Percentiles rank a stretch among this genome's conserved stretches.
phyloP scores from a whole-genome alignment of 2,888 invertebrate genomes.

The Apocheima hispidaria region DNA sequence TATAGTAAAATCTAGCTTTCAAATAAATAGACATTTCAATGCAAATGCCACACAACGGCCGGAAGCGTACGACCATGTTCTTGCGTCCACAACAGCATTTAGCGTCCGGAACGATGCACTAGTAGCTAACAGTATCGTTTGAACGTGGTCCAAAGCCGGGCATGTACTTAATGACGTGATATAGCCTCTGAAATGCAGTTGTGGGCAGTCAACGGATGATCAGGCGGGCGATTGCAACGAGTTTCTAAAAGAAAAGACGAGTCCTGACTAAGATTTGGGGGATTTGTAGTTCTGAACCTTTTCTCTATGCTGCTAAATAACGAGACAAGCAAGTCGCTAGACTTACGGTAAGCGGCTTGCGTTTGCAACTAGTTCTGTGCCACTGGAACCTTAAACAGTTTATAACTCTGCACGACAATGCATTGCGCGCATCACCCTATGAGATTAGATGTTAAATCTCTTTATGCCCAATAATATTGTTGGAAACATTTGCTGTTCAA shows the following conservation, averaged over 20 bases:
- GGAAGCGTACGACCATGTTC: conserved; percentile 13
- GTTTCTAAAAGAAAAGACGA: conserved; percentile 12
- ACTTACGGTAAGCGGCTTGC: too few species aligned
- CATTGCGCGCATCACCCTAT: too few species aligned
- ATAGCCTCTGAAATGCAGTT: conserved; percentile 21
- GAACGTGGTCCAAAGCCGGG: conserved; percentile 46
- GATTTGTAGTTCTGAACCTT: too few species aligned
- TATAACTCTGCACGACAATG: too few species aligned
- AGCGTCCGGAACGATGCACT: conserved; percentile 12
- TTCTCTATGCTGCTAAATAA: too few species aligned
- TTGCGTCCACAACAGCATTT: conserved; percentile 18
- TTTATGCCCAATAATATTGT: too few species aligned
- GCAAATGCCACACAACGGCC: conserved; percentile 22
- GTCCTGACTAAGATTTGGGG: neutral
- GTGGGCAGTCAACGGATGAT: conserved; percentile 26
- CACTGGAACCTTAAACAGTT: too few species aligned
- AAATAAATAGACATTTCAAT: conserved; percentile 21
- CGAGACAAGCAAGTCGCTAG: too few species aligned
- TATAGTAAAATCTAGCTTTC: neutral
- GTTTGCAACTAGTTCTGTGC: too few species aligned
- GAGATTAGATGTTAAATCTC: too few species aligned
- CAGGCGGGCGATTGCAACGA: conserved; percentile 18
- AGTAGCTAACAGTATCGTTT: conserved; percentile 42
- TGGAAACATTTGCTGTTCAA: too few species aligned
- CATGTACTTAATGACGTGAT: conserved; percentile 39